Conservation (phyloP, 1,140 invertebrate genomes). For the Laodelphax striatellus region DNA sequence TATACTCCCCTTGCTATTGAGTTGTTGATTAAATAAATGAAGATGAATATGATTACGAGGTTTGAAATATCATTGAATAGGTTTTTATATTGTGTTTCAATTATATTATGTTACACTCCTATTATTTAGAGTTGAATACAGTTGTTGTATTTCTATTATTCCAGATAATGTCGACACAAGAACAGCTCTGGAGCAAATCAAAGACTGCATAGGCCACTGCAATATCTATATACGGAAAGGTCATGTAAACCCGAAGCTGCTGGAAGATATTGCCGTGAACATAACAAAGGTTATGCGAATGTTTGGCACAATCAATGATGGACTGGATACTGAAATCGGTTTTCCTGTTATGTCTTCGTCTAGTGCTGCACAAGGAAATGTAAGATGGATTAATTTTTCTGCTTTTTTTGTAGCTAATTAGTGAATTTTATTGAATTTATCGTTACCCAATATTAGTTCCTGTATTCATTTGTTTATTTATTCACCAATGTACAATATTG, state of each 20-base stretch:
- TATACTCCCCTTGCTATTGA: no score
- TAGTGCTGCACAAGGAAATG: slow-evolving; percentile 34
- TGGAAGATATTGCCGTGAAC: slow-evolving; percentile 61
- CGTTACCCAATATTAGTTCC: no score
- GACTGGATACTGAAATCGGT: slow-evolving; percentile 60
- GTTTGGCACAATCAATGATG: slow-evolving; percentile 71
- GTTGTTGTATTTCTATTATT: slow-evolving; percentile 21
- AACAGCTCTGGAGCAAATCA: slow-evolving; percentile 64
- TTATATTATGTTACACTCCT: no score
- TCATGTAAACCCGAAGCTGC: slow-evolving; percentile 37
- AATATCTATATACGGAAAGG: slow-evolving; percentile 77
- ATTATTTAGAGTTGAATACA: no score
- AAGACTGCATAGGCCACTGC: slow-evolving; percentile 65
- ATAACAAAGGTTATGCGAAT: slow-evolving; percentile 77
- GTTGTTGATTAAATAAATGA: no score
- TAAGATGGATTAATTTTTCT: slow-evolving; percentile 31
- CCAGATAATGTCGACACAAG: slow-evolving; percentile 92
- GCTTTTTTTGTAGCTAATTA: not conserved
- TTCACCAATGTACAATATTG: no score
- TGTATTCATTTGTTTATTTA: no score
- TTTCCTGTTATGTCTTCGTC: slow-evolving; percentile 47
- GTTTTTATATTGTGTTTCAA: no score
- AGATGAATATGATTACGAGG: no score
- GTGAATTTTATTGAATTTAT: no score
- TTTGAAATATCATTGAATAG: no score